Base-by-base conservation (phyloP, 1,140 invertebrate genomes). In the Drosophila grimshawi region DNA sequence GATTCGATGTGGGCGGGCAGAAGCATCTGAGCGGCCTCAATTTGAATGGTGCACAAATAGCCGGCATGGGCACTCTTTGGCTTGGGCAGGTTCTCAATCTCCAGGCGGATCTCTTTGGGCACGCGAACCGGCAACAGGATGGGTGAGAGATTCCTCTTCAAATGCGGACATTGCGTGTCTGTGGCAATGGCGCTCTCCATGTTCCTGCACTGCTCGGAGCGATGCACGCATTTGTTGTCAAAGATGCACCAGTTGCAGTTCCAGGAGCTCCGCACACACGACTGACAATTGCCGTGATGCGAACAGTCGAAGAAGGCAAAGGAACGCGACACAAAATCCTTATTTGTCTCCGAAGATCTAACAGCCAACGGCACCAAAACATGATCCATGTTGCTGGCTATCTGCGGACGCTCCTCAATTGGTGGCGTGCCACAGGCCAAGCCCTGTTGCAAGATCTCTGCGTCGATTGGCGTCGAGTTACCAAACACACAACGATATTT, bases 251-350 rank as follows among this genome's bases (percentile, higher is more conserved):
- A 98, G 88, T 97, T 98, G 88, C 97, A 98, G 2, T 96, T 95
- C 97, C 97, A 98, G 76, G 96, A 95, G 60, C 97, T 97, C 81
- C 95, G 95, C 3, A 98, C 97, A 93, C 97, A 98, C 39, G 96
- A 95, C 48, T 95, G 95, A 92, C 97, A 98, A 78, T 96, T 97
- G 7, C 94, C 95, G 92, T 99, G 98, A 64, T 95, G 95, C 5
- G 96, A 96, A 92, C 98, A 99, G 93, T 99, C 97, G 93, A 97
- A 99, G 92, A 97, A 99, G 8, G 97, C 97, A 93, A 99, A 99
- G 92, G 96, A 96, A 56, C 96, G 94, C 2, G 97, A 97, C 3
- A 99, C 98, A 94, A 99, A 98, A 93, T 99, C 98, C 89, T 98
- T 98, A 90, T 98, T 98, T 3, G 97, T 98, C 93, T 98, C 97